phyloP scores from a whole-genome alignment of 2,113 vertebrate genomes.

The Sigmodon hispidus region DNA sequence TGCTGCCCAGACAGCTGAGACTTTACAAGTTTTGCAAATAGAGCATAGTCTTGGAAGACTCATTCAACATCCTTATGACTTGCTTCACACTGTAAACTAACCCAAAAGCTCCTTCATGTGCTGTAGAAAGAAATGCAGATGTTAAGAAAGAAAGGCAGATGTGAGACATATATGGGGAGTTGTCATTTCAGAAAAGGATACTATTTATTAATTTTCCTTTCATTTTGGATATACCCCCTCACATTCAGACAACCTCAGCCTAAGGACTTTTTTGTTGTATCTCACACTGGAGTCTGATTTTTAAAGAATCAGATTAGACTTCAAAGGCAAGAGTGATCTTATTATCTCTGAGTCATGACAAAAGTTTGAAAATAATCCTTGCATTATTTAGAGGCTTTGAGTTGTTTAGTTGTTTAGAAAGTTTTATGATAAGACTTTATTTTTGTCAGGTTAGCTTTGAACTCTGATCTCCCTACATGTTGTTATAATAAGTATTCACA shows the following conservation, averaged over 20 bases:
- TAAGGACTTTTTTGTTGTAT: neutral
- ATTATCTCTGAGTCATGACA: neutral
- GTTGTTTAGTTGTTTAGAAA: neutral
- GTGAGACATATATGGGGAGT: neutral
- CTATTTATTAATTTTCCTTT: neutral
- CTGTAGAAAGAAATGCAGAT: too few species aligned
- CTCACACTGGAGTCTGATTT: neutral
- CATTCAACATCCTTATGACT: neutral
- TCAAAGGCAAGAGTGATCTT: neutral
- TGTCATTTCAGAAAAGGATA: neutral
- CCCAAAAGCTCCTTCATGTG: neutral
- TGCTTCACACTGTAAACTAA: neutral
- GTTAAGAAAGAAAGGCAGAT: neutral
- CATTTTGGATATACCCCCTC: neutral
- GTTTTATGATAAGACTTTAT: neutral
- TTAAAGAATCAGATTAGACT: slow-evolving; percentile 4
- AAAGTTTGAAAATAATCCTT: neutral
- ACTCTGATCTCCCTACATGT: neutral
- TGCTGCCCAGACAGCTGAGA: neutral
- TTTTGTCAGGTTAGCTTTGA: neutral
- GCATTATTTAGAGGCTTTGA: neutral
- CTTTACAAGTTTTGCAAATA: neutral
- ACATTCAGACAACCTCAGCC: neutral
- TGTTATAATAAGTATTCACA: neutral
- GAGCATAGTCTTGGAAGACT: neutral